Percentiles rank a stretch among this genome's conserved stretches.
Conservation (phyloP, 2,888 invertebrate genomes). For the Drosophila cracens region DNA sequence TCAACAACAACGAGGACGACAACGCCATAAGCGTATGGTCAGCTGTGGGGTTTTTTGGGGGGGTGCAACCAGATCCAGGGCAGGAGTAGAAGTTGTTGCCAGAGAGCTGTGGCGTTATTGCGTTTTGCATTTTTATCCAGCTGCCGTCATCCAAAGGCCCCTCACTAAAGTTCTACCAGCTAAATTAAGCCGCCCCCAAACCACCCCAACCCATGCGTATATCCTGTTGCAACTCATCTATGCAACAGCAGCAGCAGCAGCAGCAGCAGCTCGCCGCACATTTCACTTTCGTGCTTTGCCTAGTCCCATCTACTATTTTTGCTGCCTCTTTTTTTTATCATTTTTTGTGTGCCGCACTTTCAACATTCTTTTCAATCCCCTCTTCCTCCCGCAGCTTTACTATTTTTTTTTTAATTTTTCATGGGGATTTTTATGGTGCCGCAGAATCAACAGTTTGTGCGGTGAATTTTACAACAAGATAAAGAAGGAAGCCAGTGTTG, state of each 20-base stretch:
- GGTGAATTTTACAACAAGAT: conserved; percentile 83
- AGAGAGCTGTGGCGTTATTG: conserved; percentile 49
- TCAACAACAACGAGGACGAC: conserved; percentile 57
- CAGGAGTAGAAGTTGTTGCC: conserved; percentile 2
- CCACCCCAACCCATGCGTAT: conserved; percentile 39
- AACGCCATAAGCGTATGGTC: conserved; percentile 58
- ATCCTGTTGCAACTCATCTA: conserved; percentile 67
- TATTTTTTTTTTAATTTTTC: conserved; percentile 69
- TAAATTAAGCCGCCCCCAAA: conserved; percentile 66
- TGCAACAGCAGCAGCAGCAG: conserved; percentile 22
- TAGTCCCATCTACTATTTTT: conserved; percentile 20
- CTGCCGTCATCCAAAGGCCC: conserved; percentile 11
- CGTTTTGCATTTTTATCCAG: conserved; percentile 73
- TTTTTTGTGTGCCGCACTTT: conserved; percentile 15
- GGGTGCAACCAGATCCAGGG: background rate
- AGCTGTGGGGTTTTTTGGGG: conserved; percentile 22
- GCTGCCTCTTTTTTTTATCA: conserved; percentile 6
- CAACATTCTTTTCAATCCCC: conserved; percentile 19
- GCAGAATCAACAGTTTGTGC: conserved; percentile 84
- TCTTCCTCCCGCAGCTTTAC: background rate
- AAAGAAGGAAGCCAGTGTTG: conserved; percentile 60
- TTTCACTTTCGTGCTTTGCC: conserved; percentile 57
- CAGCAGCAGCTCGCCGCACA: conserved; percentile 44
- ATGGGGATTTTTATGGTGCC: conserved; percentile 83
- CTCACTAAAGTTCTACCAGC: conserved; percentile 61